A percentile compares a stretch with the other conserved stretches of the same genome.
Conservation (phyloP, 2,797 vertebrate species). For the Lepidocolaptes lacrymiger region DNA sequence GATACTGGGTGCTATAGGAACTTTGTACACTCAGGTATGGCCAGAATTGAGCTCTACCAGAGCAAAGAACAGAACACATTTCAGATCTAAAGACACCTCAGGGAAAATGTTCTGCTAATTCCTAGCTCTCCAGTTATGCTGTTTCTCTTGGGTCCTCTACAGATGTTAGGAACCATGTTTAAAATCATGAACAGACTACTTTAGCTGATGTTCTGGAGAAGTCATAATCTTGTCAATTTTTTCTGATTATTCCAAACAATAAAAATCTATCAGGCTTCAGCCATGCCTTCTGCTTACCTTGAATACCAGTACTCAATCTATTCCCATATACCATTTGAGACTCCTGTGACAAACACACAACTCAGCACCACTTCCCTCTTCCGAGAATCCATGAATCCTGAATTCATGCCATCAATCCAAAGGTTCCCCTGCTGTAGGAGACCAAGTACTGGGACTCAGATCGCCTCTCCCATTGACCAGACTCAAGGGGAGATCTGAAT, state of each 20-base stretch:
- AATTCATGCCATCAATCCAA: not conserved
- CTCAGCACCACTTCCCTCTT: not conserved
- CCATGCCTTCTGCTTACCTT: not conserved
- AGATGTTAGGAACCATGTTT: not conserved
- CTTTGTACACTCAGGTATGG: not conserved
- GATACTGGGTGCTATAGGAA: not conserved
- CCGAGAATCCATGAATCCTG: too few relatives aligned
- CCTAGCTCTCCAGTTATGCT: not conserved
- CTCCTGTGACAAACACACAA: not conserved
- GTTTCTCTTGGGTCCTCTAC: not conserved
- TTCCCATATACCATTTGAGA: not conserved
- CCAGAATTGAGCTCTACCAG: not conserved
- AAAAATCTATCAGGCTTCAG: not conserved
- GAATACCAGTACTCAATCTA: not conserved
- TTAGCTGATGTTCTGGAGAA: not conserved
- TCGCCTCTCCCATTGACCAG: not conserved
- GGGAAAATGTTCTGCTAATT: not conserved
- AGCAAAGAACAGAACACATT: not conserved
- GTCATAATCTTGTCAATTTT: not conserved
- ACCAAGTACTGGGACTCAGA: not conserved
- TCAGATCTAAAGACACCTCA: not conserved
- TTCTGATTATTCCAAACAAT: not conserved
- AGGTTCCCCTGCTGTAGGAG: not conserved
- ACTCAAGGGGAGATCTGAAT: not conserved
- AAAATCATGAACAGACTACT: not conserved